Evolutionary conservation across 2,888 invertebrate genomes (phyloP).

Genomic region (Eudasyphora cyanicolor): DNA sequence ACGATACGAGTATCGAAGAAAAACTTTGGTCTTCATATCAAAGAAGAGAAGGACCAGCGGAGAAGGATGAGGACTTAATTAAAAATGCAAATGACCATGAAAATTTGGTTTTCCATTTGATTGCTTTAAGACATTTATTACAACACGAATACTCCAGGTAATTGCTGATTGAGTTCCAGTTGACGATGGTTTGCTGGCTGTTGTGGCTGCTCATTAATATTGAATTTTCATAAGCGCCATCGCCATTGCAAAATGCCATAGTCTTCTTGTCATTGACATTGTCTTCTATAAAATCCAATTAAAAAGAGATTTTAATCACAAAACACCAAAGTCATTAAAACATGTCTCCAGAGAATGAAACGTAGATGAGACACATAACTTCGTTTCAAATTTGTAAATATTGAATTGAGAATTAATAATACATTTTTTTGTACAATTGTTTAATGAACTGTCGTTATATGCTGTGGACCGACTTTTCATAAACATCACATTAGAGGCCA

Average conservation of each 20-base stretch:
- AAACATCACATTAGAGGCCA: no score
- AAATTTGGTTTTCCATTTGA: conserved; percentile 45
- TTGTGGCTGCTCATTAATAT: conserved; percentile 35
- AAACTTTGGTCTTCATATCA: no score
- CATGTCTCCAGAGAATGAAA: conserved; percentile 8
- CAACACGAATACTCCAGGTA: conserved; percentile 48
- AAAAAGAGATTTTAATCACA: conserved; percentile 53
- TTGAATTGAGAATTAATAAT: conserved; percentile 5
- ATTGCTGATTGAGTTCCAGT: conserved; percentile 34
- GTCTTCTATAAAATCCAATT: conserved; percentile 57
- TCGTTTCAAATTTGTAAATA: conserved; percentile 10
- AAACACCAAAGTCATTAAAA: conserved; percentile 56
- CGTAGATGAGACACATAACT: background rate
- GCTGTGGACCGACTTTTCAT: background rate
- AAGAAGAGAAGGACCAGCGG: background rate
- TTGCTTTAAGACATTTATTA: conserved; percentile 32
- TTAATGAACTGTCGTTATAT: conserved; percentile 6
- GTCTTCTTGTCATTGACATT: conserved; percentile 31
- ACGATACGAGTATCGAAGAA: no score
- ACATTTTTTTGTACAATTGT: background rate
- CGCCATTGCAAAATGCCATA: background rate
- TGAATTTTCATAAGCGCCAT: conserved; percentile 41
- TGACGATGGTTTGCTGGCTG: conserved; percentile 3
- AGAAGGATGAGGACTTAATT: conserved; percentile 43
- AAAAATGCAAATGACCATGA: conserved; percentile 55